Conservation (phyloP, 2,113 vertebrate species). For the Narcine bancroftii region DNA sequence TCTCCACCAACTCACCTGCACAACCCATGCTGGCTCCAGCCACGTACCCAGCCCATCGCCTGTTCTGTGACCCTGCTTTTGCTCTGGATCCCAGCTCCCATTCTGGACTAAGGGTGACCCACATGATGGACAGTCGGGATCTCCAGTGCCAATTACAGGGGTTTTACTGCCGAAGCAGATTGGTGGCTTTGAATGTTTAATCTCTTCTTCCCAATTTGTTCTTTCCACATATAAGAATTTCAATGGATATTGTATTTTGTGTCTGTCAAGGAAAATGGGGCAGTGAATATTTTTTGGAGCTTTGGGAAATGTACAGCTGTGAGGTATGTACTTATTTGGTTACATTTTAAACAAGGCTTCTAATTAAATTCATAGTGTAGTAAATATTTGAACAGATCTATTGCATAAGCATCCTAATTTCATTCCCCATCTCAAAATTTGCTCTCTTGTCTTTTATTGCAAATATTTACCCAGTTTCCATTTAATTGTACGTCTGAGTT, state of each 20-base stretch:
- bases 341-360: neutral
- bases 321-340: neutral
- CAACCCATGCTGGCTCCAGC: no score
- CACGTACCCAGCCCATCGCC: no score
- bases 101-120: no score
- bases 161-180: no score
- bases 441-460: neutral
- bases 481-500: neutral
- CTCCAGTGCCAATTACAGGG: no score
- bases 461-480: neutral
- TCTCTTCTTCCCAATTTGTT: neutral
- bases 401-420: neutral
- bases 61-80: no score
- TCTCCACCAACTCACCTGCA: no score
- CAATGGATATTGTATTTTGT: neutral
- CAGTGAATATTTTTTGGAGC: neutral
- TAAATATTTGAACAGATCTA: neutral
- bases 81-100: no score
- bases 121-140: no score
- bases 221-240: neutral
- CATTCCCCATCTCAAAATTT: neutral
- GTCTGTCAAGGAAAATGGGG: neutral
- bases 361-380: neutral
- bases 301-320: neutral
- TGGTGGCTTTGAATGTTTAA: no score